Evolutionary conservation across 1,140 invertebrate species (phyloP).

Genomic region (Leptonema lineaticorne): DNA sequence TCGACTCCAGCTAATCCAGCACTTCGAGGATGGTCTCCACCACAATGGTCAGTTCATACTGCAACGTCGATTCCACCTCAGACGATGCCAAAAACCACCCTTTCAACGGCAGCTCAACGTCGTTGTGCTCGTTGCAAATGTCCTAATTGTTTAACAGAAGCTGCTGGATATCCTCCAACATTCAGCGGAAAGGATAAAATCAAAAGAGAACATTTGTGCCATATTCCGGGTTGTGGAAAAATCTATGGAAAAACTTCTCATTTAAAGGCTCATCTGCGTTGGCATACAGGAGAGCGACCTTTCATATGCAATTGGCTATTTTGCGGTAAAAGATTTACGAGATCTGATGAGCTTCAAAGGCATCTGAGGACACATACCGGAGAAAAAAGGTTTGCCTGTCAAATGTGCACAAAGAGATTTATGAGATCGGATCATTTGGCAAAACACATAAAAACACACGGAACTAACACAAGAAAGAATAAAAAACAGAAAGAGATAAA

Average conservation of each 20-base stretch:
- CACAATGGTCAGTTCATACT: slow-evolving; percentile 12
- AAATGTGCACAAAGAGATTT: slow-evolving; percentile 74
- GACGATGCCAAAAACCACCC: slow-evolving; percentile 44
- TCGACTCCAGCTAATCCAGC: slow-evolving; percentile 20
- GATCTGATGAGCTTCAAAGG: slow-evolving; percentile 85
- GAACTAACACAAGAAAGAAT: slow-evolving; percentile 58
- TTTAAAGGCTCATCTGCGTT: slow-evolving; percentile 81
- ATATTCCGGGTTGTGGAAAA: slow-evolving; percentile 88
- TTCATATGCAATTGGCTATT: slow-evolving; percentile 78
- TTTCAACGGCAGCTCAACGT: slow-evolving; percentile 52
- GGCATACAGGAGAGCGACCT: slow-evolving; percentile 79
- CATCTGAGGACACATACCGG: slow-evolving; percentile 81
- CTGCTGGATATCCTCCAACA: slow-evolving; percentile 60
- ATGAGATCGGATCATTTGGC: slow-evolving; percentile 82
- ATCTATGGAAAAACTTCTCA: slow-evolving; percentile 92
- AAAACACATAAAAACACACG: slow-evolving; percentile 82
- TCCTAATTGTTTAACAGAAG: slow-evolving; percentile 70
- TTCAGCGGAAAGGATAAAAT: slow-evolving; percentile 59
- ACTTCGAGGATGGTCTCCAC: slow-evolving; percentile 10
- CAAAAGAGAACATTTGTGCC: slow-evolving; percentile 84
- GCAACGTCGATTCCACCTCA: not conserved
- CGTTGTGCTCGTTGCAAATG: slow-evolving; percentile 67
- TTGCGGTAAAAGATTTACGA: slow-evolving; percentile 84
- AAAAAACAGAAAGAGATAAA: slow-evolving; percentile 46
- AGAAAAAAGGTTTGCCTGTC: slow-evolving; percentile 77